Evolutionary conservation across 2,797 vertebrate genomes (phyloP).

Genomic region (Microcaecilia unicolor): DNA sequence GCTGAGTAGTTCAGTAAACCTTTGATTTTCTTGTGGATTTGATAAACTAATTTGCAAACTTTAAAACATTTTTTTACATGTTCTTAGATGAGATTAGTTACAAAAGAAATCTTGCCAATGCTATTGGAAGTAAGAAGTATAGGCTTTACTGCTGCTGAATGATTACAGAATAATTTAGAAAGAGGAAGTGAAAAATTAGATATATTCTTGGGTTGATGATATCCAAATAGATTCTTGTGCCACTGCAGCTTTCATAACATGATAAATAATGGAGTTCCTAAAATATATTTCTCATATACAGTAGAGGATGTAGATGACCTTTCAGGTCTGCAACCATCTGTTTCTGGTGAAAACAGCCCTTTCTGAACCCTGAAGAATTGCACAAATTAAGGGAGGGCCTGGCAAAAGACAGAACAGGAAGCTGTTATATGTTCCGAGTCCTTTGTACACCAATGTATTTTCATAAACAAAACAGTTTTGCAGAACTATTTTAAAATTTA

Average conservation of each 20-base stretch:
- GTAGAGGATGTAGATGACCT: conserved; percentile 28
- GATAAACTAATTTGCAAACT: too few relatives aligned
- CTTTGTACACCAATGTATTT: conserved; percentile 3
- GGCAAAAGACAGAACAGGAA: conserved; percentile 20
- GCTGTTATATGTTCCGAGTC: conserved; percentile 23
- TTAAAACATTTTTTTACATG: too few relatives aligned
- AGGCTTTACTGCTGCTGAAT: too few relatives aligned
- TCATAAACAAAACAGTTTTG: too few relatives aligned
- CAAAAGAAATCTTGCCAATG: too few relatives aligned
- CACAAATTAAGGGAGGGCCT: conserved; percentile 29
- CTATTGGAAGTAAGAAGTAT: too few relatives aligned
- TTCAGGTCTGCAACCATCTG: conserved; percentile 38
- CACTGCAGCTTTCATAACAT: conserved; percentile 9
- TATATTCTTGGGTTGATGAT: background rate
- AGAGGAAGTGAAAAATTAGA: background rate
- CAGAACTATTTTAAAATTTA: conserved; percentile 18
- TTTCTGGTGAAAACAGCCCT: conserved; percentile 36
- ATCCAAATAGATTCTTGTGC: conserved; percentile 17
- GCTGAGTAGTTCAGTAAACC: too few relatives aligned
- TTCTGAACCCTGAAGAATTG: conserved; percentile 26
- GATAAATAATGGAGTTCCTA: conserved; percentile 6
- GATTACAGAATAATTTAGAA: background rate
- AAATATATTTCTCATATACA: background rate
- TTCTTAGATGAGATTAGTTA: too few relatives aligned
- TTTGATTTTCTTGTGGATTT: too few relatives aligned